Conservation (phyloP, 1,140 invertebrate genomes). For the Drosophila busckii region DNA sequence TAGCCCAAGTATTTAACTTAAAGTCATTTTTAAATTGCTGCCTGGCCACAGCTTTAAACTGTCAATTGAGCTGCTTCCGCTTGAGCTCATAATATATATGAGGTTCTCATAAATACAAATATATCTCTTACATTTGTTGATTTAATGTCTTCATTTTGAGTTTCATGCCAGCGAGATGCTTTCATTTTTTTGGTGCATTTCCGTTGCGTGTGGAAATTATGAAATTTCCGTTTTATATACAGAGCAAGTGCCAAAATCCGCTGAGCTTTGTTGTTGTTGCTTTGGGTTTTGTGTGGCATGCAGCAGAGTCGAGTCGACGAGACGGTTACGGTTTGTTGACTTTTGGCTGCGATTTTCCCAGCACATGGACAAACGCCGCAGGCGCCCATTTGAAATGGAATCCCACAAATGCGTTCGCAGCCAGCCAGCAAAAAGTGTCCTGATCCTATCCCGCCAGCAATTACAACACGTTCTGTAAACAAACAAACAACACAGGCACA, state of each 20-base stretch:
- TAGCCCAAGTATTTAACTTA: too few species aligned
- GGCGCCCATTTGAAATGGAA: conserved; percentile 27
- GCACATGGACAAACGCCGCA: conserved; percentile 16
- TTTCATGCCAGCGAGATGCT: too few species aligned
- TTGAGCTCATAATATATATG: too few species aligned
- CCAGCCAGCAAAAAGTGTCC: conserved; percentile 4
- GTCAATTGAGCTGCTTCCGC: conserved; percentile 20
- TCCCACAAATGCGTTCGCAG: conserved; percentile 30
- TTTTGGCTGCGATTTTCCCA: conserved; percentile 34
- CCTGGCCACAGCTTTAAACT: too few species aligned
- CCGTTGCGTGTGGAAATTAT: conserved; percentile 21
- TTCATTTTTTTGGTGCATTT: conserved; percentile 52
- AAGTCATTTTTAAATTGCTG: too few species aligned
- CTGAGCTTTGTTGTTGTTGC: too few species aligned
- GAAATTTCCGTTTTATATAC: conserved; percentile 33
- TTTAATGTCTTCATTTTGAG: conserved; percentile 11
- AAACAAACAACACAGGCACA: conserved; percentile 44
- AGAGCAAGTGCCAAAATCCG: conserved; percentile 42
- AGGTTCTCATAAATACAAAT: too few species aligned
- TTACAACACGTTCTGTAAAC: conserved; percentile 69
- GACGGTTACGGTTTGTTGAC: conserved; percentile 41
- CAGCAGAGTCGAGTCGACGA: too few species aligned
- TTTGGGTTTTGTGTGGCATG: too few species aligned
- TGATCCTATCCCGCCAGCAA: conserved; percentile 43
- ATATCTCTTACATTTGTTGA: not conserved